phyloP scores from a whole-genome alignment of 23 tunicate genomes.

The Halocynthia roretzi region DNA sequence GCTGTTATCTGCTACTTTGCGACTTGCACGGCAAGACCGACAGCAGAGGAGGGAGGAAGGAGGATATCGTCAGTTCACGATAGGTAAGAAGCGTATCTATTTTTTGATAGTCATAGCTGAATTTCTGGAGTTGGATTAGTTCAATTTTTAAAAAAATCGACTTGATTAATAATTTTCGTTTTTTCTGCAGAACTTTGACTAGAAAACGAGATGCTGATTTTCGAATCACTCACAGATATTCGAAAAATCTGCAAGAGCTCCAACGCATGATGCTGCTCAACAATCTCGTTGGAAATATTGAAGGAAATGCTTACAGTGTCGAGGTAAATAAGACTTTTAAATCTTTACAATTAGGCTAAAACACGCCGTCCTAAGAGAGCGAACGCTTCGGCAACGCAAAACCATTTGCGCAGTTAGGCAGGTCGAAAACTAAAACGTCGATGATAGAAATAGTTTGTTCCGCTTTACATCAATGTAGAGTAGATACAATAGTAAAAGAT shows the following conservation, averaged over 20 bases:
- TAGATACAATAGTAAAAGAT: too few relatives aligned
- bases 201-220: conserved; percentile 6
- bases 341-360: too few relatives aligned
- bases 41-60: not conserved
- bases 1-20: conserved; percentile 5
- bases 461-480: too few relatives aligned
- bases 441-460: too few relatives aligned
- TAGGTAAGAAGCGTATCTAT: not conserved
- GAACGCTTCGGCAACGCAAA: too few relatives aligned
- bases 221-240: not conserved
- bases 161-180: not conserved
- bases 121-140: not conserved
- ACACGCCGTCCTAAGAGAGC: too few relatives aligned
- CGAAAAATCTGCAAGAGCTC: conserved; percentile 6
- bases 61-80: not conserved
- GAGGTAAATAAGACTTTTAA: too few relatives aligned
- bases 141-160: not conserved
- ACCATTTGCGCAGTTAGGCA: too few relatives aligned
- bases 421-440: too few relatives aligned
- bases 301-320: too few relatives aligned
- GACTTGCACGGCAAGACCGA: not conserved
- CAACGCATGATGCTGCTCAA: not conserved
- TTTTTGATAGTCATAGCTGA: not conserved
- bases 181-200: conserved; percentile 4
- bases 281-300: too few relatives aligned